Percentiles rank a stretch among this genome's conserved stretches.
Conservation (phyloP, 2,888 invertebrate species). For the Drosophila cognata region DNA sequence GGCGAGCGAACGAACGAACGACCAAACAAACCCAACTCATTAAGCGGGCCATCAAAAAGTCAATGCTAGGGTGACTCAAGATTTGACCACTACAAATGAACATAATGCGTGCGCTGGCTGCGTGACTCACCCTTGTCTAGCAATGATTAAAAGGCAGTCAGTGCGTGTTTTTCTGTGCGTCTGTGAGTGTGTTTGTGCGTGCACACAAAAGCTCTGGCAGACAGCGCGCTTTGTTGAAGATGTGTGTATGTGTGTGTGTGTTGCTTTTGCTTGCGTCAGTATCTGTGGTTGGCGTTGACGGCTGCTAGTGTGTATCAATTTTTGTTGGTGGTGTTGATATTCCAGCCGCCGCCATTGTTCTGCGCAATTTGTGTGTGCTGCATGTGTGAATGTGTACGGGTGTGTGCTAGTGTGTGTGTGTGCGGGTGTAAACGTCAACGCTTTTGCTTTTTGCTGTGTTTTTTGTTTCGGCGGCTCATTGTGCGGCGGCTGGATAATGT, state of each 20-base stretch:
- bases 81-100: constrained; percentile 16
- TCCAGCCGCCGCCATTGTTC: constrained; percentile 58
- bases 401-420: constrained; percentile 13
- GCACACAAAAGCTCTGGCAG: constrained; percentile 51
- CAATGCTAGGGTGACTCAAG: constrained; percentile 35
- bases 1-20: background rate
- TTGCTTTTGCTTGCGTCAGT: constrained; percentile 46
- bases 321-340: constrained; percentile 54
- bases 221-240: constrained; percentile 45
- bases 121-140: constrained; percentile 44
- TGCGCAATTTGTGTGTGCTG: constrained; percentile 40
- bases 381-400: constrained; percentile 35
- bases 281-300: constrained; percentile 27
- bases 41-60: constrained; percentile 27
- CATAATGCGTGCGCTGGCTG: constrained; percentile 10
- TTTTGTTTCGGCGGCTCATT: constrained; percentile 46
- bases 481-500: constrained; percentile 60
- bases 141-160: constrained; percentile 37
- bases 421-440: constrained; percentile 57
- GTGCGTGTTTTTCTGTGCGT: constrained; percentile 4
- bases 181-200: constrained; percentile 7
- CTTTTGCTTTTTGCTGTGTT: constrained; percentile 63
- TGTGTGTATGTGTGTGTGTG: background rate
- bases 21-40: constrained; percentile 35
- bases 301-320: constrained; percentile 64